A percentile compares a stretch with the other conserved stretches of the same genome.
Evolutionary conservation across 2,113 vertebrate species (phyloP).

Genomic region (Carassius carassius): DNA sequence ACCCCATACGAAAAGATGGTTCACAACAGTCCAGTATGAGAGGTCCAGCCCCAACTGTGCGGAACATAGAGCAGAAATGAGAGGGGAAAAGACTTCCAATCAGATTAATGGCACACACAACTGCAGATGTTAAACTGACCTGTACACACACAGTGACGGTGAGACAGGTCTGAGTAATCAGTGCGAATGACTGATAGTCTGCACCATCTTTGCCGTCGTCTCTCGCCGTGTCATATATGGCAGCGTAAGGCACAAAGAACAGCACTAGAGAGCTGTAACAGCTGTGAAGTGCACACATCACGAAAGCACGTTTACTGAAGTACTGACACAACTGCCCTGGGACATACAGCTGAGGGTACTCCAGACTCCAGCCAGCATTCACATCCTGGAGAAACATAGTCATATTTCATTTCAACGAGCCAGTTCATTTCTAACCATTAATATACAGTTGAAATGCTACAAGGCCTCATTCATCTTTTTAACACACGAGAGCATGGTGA

Average conservation of each 20-base stretch:
- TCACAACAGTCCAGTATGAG: conserved; percentile 91
- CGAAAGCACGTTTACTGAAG: conserved; percentile 89
- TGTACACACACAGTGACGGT: conserved; percentile 87
- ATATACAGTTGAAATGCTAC: too few species aligned
- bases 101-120: background rate
- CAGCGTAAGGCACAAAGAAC: conserved; percentile 90
- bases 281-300: conserved; percentile 87
- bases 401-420: background rate
- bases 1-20: conserved; percentile 89
- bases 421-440: background rate
- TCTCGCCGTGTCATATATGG: conserved; percentile 78
- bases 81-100: background rate
- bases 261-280: conserved; percentile 94
- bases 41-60: conserved; percentile 86
- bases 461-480: background rate
- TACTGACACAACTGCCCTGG: conserved; percentile 89
- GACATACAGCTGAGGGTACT: conserved; percentile 87
- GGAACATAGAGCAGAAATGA: background rate
- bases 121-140: conserved; percentile 67
- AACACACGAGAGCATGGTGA: background rate
- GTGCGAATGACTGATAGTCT: conserved; percentile 92
- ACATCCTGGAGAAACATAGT: conserved; percentile 80
- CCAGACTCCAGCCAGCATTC: conserved; percentile 88
- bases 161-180: conserved; percentile 90
- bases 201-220: conserved; percentile 84